Base-by-base conservation (phyloP, 1,140 invertebrate genomes). In the Neuroterus valhalla region DNA sequence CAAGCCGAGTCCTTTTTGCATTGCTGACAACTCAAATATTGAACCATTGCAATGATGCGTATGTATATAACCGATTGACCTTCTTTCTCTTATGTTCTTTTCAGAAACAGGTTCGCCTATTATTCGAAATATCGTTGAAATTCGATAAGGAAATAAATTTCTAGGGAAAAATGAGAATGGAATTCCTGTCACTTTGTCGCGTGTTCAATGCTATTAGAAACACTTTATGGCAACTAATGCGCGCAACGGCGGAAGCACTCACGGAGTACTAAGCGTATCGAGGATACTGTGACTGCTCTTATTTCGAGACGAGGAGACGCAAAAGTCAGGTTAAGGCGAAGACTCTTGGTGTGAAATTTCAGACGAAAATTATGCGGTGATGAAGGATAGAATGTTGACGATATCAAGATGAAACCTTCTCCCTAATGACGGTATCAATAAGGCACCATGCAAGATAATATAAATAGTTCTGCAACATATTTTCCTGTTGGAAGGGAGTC, bases 171-270 rank as follows among this genome's bases (percentile, higher is more conserved):
- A 38, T 38, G 31, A 38, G 5, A 62, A n/a, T 62, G 26, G 55
- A 62, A 38, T 31, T 62, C 15, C 55, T 62, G 55, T 62, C 21
- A 26, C 55, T 62, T 62, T 31, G 23, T 31, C 55, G 14, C n/a
- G 23, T 8, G 55, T 14, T 62, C 15, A 62, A 62, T 62, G 55
- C 55, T 62, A 62, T 62, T 62, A 55, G 52, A 55, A 55, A 55
- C 52, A 55, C 52, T 55, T 55, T 31, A 31, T 55, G 52, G 52
- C 21, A 14, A 55, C 52, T 55, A 62, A 62, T 62, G 55, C 55
- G 55, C 55, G 55, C 55, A 62, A 62, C 55, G 55, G 23, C 55
- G 55, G 55, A 62, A 62, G 55, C 55, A 62, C 55, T 62, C 31
- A 31, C 26, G 55, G 55, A 14, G 31, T 62, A 62, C 55, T 62